phyloP scores from a whole-genome alignment of 1,140 invertebrate genomes.

The Philotrypesis tridentata region DNA sequence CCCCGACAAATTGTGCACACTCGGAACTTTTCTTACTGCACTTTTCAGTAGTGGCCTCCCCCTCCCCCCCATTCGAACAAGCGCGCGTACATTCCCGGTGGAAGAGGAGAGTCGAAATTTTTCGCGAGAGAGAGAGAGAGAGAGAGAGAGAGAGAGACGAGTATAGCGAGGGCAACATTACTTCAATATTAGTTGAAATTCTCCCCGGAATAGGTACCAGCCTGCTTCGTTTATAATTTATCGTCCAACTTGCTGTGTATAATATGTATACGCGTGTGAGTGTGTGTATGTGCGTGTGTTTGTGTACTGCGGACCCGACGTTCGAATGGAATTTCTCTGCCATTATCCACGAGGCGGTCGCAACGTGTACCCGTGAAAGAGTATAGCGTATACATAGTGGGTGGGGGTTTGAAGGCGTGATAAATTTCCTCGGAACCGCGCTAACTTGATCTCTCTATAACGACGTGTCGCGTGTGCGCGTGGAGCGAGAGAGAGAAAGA shows the following conservation, averaged over 20 bases:
- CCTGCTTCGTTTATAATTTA: neutral
- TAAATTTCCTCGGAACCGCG: no score
- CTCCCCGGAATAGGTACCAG: neutral
- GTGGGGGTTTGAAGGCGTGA: no score
- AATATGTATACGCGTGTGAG: no score
- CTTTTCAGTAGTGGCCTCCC: no score
- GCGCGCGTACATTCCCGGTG: no score
- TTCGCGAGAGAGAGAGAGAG: neutral
- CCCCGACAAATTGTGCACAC: neutral
- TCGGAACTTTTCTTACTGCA: neutral
- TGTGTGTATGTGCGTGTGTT: neutral
- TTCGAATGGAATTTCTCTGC: neutral
- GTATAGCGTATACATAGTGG: no score
- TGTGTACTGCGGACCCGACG: neutral
- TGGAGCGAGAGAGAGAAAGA: no score
- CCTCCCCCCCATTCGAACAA: no score
- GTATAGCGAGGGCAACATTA: neutral
- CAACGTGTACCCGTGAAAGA: no score
- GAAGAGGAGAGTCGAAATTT: neutral
- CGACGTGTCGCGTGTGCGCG: no score
- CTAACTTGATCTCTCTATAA: no score
- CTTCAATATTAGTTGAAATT: neutral
- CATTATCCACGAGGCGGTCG: neutral
- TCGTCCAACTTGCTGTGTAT: neutral
- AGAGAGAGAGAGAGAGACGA: no score